Percentiles rank a stretch among this genome's conserved stretches.
Evolutionary conservation across 2,113 vertebrate genomes (phyloP).

Genomic region (Thryonomys swinderianus): DNA sequence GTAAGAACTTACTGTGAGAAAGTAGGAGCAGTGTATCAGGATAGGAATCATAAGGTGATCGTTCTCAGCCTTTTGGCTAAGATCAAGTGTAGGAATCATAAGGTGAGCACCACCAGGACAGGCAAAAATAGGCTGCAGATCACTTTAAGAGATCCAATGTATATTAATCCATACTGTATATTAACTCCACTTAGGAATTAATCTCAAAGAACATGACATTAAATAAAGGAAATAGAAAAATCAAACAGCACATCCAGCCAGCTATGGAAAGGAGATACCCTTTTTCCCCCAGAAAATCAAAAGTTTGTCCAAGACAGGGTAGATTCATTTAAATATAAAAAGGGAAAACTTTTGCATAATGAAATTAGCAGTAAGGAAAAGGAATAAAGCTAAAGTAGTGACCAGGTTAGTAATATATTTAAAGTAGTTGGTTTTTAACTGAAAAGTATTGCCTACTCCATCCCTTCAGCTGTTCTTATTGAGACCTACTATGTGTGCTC

Average conservation of each 20-base stretch:
- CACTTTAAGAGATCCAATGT: not conserved
- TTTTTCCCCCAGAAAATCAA: not conserved
- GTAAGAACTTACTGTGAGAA: too few relatives aligned
- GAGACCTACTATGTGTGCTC: not conserved
- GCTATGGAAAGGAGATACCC: not conserved
- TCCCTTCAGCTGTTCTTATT: not conserved
- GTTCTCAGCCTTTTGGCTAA: too few relatives aligned
- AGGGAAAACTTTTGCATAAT: slow-evolving; percentile 25
- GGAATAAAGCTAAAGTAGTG: slow-evolving; percentile 25
- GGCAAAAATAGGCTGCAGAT: not conserved
- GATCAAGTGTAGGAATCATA: too few relatives aligned
- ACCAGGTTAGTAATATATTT: not conserved
- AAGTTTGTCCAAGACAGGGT: slow-evolving; percentile 38
- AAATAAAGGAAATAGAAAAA: slow-evolving; percentile 53
- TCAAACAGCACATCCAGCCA: not conserved
- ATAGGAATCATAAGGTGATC: too few relatives aligned
- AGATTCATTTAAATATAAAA: slow-evolving; percentile 24
- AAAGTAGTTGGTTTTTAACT: slow-evolving; percentile 13
- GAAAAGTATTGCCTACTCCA: slow-evolving; percentile 15
- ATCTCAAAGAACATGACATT: not conserved
- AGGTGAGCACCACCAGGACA: not conserved
- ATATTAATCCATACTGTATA: not conserved
- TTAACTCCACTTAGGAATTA: not conserved
- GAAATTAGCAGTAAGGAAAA: slow-evolving; percentile 41
- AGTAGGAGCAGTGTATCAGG: too few relatives aligned